These are phyloP conservation scores for Drosophila demipolita DNA, from an alignment of 2,888 invertebrate species.

Conservation along the genomic window DNA sequence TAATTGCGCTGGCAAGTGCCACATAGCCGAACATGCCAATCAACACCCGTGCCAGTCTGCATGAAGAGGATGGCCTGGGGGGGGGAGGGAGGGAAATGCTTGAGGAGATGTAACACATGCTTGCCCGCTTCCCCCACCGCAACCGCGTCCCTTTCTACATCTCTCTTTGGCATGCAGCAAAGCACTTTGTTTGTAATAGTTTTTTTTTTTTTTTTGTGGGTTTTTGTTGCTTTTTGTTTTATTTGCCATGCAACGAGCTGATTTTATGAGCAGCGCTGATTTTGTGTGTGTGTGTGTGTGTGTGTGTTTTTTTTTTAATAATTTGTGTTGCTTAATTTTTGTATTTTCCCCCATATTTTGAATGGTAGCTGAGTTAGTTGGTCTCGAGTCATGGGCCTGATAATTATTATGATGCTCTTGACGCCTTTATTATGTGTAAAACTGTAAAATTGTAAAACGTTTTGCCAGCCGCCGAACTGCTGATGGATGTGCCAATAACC, in stretches of 20 bases:
- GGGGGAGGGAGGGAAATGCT: not conserved
- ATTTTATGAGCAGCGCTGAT: constrained; percentile 61
- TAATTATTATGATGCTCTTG: constrained; percentile 79
- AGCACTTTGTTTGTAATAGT: constrained; percentile 63
- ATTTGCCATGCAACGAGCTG: constrained; percentile 66
- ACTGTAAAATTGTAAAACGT: constrained; percentile 50
- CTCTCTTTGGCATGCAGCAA: constrained; percentile 27
- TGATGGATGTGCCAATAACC: constrained; percentile 68
- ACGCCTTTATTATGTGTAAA: constrained; percentile 78
- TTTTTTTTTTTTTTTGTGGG: constrained; percentile 27
- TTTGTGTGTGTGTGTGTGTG: constrained; percentile 18
- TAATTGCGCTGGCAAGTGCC: constrained; percentile 75
- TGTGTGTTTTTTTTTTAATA: constrained; percentile 27
- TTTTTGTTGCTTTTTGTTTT: constrained; percentile 58
- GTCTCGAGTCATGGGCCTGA: constrained; percentile 53
- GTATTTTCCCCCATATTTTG: constrained; percentile 34
- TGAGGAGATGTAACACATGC: constrained; percentile 11
- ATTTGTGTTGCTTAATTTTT: constrained; percentile 6
- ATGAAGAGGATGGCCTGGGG: not conserved
- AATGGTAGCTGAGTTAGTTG: constrained; percentile 35
- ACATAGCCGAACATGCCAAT: constrained; percentile 74
- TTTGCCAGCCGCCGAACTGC: constrained; percentile 63
- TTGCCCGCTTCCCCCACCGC: not conserved
- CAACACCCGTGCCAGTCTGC: constrained; percentile 62
- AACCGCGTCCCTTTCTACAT: not conserved